Base-by-base conservation (phyloP, 2,888 invertebrate genomes). In the Tanaodytes sp. region DNA sequence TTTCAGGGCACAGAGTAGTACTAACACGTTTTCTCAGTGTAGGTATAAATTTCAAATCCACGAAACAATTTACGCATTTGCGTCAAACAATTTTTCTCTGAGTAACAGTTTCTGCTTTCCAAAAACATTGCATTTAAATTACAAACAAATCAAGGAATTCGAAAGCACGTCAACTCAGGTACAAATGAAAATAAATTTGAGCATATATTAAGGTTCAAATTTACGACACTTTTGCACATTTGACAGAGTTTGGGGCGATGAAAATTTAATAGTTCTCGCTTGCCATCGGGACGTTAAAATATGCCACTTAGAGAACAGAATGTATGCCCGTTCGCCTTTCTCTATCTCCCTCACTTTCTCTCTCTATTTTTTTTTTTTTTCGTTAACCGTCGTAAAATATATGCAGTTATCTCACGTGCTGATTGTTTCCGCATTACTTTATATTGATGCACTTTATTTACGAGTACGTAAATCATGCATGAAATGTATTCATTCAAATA, bases 221-320 rank as follows among this genome's bases (percentile, higher is more conserved):
- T 67, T 67, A 62, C 57, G 61, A 57, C 46, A 46, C 54, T 67
- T 54, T 48, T 59, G 15, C 43, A 48, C 12, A 5, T 49, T 14
- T 14, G 45, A 31, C 57, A 36, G 51, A 57, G 57, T 57, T 57
- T 64, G 54, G 52, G 16, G 48, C 42, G 48, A 55, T 55, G 62
- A 51, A 67, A 67, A 67, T 62, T 62, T 67, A 43, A 67, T 20
- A 61, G 62, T 30, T 42, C 30, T 40, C 15, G 40, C 27, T 36
- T 45, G 16, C 31, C 58, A 54, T 37, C 43, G 45, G 37, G 37
- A 67, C 43, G 45, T 61, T 55, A 61, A 62, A 62, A 62, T 55
- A 62, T 51, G 52, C 49, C 59, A 48, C 49, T 67, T 62, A 14
- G 40, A 27, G 55, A 51, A 31, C 51, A 31, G 23, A 45, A 48